Evolutionary conservation across 2,113 vertebrate species (phyloP).

Genomic region (Calonectris borealis): DNA sequence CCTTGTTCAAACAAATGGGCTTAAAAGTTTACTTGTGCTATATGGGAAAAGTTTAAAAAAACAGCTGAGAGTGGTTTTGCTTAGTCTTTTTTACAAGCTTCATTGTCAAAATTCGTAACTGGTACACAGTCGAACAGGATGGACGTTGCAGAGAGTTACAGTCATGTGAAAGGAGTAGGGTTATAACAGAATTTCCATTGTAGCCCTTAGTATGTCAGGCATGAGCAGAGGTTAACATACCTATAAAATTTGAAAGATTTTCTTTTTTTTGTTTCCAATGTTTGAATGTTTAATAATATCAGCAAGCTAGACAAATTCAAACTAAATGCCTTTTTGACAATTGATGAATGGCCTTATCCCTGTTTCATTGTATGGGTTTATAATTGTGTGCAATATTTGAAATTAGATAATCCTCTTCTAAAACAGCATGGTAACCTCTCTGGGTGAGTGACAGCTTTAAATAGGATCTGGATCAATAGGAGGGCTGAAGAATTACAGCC

Average conservation of each 20-base stretch:
- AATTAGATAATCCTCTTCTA: neutral
- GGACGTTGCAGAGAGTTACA: neutral
- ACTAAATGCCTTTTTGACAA: neutral
- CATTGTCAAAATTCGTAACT: neutral
- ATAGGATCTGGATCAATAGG: neutral
- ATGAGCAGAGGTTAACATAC: neutral
- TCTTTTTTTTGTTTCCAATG: neutral
- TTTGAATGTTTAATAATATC: neutral
- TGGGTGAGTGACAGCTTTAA: constrained; percentile 17
- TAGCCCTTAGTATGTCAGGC: neutral
- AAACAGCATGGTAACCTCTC: neutral
- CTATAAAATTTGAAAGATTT: neutral
- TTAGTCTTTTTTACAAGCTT: neutral
- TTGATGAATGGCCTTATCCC: neutral
- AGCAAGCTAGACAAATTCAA: neutral
- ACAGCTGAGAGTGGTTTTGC: neutral
- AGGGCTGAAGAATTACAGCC: neutral
- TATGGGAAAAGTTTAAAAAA: neutral
- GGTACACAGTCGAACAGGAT: neutral
- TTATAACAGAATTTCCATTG: neutral
- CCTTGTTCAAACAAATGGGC: neutral
- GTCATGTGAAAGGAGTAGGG: neutral
- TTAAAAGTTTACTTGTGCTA: neutral
- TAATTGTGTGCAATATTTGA: neutral
- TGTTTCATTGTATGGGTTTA: neutral